Base-by-base conservation (phyloP, 2,797 vertebrate genomes). In the Ptychobarbus kaznakovi region DNA sequence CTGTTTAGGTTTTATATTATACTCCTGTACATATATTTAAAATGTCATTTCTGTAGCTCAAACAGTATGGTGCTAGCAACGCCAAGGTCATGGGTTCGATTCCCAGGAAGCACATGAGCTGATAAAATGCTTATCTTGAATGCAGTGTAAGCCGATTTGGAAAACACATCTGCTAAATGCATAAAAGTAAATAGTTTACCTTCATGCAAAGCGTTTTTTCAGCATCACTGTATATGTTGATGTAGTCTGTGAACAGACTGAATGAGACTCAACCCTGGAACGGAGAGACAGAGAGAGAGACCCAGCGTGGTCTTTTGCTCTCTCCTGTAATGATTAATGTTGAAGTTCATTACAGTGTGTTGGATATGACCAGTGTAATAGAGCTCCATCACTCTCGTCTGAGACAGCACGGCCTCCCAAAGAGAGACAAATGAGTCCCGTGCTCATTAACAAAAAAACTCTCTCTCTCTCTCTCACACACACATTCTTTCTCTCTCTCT, bases 261-360 rank as follows among this genome's bases (percentile, higher is more conserved):
- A 68, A 87, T 81, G 65, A 73, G 79, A 42, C 73, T 66, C 38
- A 53, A 69, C 16, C 83, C 58, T 46, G 2, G 38, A 68, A 40
- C 28, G 9, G 42, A 40, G 22, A 77, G 46, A 82, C 44, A 80
- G 46, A 82, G 49, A 66, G 81, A 81, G 35, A 73, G 72, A 79
- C 85, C 80, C 85, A 77, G 51, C 65, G 16, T 70, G 63, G 42
- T 84, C 84, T 87, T 82, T 80, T 56, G 44, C 70, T 80, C 78
- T 63, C 75, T 83, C 84, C 69, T 83, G 70, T 56, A 78, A 83
- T 90, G 92, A 93, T 92, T 93, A 92, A 93, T 93, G 63, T 90
- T 91, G 90, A 92, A 93, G 92, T 94, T 94, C 91, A 95, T 95
- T 92, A 94, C 92, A 90, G 90, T 86, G 91, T 93, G 92, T 90